Base-by-base conservation (phyloP, 2,888 invertebrate species). In the Cantharis flavilabris region DNA sequence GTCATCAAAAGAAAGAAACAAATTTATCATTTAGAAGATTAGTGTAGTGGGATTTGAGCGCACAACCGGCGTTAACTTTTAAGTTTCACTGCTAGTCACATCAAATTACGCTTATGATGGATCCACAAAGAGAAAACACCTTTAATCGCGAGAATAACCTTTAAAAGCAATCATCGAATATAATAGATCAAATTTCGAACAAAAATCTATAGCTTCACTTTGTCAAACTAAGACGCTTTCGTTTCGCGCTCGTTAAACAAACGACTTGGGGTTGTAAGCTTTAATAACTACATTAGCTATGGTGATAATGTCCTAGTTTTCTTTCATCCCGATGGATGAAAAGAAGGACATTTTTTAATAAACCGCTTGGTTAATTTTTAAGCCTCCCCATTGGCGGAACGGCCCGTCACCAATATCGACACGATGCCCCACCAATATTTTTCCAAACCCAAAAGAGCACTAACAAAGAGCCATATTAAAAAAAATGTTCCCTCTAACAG, bases 241-340 rank as follows among this genome's bases (percentile, higher is more conserved):
- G 79, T 81, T 81, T 81, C 81, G 80, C 81, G 81, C 78, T 63
- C 75, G 77, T 76, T 79, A 79, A 79, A 72, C 79, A 80, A 81
- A 81, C 78, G 80, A 80, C 76, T 72, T 76, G 76, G 69, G 72
- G 77, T 75, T 80, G 79, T 81, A 78, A 78, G 72, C 75, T 70
- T 67, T 75, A 73, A 78, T 76, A 78, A 76, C 73, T 71, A 73
- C 65, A 72, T 49, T 73, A 75, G 72, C 73, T 26, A 49, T 72
- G 70, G 70, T 72, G 75, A 78, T 71, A 73, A 78, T 78, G 73
- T 78, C 73, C 64, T 76, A 78, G 73, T 75, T 78, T 78, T 73
- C 49, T 5, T 20, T 67, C 26, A 5, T 14, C 18, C 11, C 65
- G 26, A 16, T 16, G 16, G 28, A 30, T 30, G 28, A 11, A 30